These are phyloP conservation scores for Aplochiton taeniatus DNA, from an alignment of 2,797 vertebrate genomes.

Conservation along the genomic window DNA sequence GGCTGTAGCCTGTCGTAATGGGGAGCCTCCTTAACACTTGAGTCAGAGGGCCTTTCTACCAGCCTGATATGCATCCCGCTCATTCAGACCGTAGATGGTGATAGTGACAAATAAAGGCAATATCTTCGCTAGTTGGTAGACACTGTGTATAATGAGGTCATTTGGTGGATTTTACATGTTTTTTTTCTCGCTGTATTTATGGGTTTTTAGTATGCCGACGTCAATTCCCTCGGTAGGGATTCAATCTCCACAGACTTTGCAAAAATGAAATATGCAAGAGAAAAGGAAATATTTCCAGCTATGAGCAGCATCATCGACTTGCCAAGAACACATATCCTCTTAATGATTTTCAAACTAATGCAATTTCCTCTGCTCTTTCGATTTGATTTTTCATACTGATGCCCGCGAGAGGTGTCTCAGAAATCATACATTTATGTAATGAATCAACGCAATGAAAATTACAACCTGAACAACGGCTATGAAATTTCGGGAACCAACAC, in stretches of 20 bases:
- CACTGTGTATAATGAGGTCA: slow-evolving; percentile 72
- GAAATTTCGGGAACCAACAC: slow-evolving; percentile 37
- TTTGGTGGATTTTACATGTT: slow-evolving; percentile 60
- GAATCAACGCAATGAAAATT: slow-evolving; percentile 28
- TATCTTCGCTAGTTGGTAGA: slow-evolving; percentile 60
- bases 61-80: slow-evolving; percentile 74
- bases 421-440: slow-evolving; percentile 51
- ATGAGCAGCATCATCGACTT: slow-evolving; percentile 41
- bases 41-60: slow-evolving; percentile 63
- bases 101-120: slow-evolving; percentile 78
- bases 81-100: slow-evolving; percentile 65
- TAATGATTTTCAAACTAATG: slow-evolving; percentile 61
- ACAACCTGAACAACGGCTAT: slow-evolving; percentile 23
- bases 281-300: slow-evolving; percentile 57
- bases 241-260: slow-evolving; percentile 64
- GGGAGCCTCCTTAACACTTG: slow-evolving; percentile 67
- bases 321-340: slow-evolving; percentile 51
- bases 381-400: slow-evolving; percentile 38
- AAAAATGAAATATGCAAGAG: slow-evolving; percentile 70
- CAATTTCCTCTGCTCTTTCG: slow-evolving; percentile 51
- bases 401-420: slow-evolving; percentile 37
- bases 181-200: slow-evolving; percentile 54
- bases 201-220: slow-evolving; percentile 71
- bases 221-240: slow-evolving; percentile 65
- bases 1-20: slow-evolving; percentile 64